Conservation (phyloP, 2,797 vertebrate species). For the Erithacus rubecula region DNA sequence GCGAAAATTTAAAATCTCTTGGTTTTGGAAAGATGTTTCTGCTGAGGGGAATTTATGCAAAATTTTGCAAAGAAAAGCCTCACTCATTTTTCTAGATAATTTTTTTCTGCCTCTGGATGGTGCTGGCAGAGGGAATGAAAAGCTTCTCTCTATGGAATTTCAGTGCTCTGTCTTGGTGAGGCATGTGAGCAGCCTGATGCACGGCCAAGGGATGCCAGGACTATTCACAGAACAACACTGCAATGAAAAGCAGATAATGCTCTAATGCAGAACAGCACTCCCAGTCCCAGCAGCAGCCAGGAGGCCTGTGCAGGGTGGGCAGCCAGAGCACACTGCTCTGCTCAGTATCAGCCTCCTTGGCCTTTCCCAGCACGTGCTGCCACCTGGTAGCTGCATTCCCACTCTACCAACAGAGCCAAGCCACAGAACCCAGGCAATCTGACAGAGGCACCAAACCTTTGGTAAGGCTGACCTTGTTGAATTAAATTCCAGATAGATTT, state of each 20-base stretch:
- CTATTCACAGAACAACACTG: not conserved
- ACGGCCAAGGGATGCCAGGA: not conserved
- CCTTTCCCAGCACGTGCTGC: not conserved
- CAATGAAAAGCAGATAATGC: not conserved
- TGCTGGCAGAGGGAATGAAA: conserved; percentile 7
- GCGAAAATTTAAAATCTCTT: not conserved
- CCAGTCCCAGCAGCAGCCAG: not conserved
- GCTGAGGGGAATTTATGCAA: not conserved
- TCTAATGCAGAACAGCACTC: not conserved
- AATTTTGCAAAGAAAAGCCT: not conserved
- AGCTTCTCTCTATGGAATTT: not conserved
- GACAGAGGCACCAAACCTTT: not conserved
- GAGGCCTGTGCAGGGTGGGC: not conserved
- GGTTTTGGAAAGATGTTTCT: not conserved
- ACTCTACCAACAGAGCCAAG: not conserved
- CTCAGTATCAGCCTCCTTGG: not conserved
- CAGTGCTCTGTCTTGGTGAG: not conserved
- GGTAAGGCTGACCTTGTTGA: not conserved
- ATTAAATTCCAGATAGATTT: not conserved
- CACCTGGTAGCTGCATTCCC: not conserved
- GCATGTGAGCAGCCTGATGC: not conserved
- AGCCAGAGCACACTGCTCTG: not conserved
- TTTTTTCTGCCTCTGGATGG: conserved; percentile 29
- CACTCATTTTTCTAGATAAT: not conserved
- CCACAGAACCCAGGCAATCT: not conserved